Conservation (phyloP, 2,113 vertebrate species). For the Atractosteus spatula region DNA sequence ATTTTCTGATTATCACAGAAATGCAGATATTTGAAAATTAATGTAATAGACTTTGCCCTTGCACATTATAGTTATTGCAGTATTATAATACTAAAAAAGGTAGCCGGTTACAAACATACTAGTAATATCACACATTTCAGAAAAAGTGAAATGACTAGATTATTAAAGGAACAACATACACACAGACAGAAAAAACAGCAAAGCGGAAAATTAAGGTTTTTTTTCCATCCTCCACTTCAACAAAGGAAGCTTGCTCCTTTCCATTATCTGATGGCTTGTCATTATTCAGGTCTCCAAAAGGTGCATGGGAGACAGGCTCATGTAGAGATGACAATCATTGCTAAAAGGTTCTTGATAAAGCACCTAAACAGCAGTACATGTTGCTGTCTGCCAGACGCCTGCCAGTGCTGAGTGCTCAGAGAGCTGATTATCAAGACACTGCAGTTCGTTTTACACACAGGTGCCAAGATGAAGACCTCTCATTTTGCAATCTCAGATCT, state of each 20-base stretch:
- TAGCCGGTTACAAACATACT: too few relatives aligned
- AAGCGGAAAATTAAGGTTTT: too few relatives aligned
- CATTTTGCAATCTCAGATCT: background rate
- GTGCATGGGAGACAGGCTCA: background rate
- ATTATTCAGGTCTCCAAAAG: background rate
- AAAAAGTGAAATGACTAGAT: too few relatives aligned
- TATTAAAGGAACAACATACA: too few relatives aligned
- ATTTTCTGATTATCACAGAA: too few relatives aligned
- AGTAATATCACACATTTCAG: too few relatives aligned
- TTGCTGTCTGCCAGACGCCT: constrained; percentile 1
- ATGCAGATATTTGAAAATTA: too few relatives aligned
- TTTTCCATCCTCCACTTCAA: background rate
- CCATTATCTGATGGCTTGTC: background rate
- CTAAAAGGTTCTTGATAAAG: constrained; percentile 22
- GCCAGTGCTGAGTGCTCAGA: constrained; percentile 28
- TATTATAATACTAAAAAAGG: too few relatives aligned
- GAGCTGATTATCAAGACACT: constrained; percentile 20
- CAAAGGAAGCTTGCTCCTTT: background rate
- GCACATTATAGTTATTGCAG: too few relatives aligned
- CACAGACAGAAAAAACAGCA: too few relatives aligned
- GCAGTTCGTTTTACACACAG: constrained; percentile 24
- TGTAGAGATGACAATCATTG: constrained; percentile 29
- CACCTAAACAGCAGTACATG: background rate
- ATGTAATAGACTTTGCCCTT: too few relatives aligned
- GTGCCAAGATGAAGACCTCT: constrained; percentile 21